phyloP scores from a whole-genome alignment of 1,140 invertebrate species.

The Phthorimaea operculella region DNA sequence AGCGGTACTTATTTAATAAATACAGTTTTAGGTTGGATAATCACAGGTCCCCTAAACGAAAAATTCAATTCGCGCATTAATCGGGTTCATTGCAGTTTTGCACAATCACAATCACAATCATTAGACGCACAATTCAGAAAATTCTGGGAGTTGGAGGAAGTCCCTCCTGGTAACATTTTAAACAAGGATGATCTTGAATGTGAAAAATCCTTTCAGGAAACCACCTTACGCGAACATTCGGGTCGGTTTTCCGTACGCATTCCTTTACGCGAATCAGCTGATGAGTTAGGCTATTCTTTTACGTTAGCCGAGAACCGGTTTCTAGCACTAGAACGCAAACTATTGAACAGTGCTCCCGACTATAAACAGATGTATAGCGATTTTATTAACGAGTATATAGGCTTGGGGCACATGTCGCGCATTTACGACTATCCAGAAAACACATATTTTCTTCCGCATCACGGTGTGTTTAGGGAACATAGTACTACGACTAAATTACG shows the following conservation, averaged over 20 bases:
- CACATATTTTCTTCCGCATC: neutral
- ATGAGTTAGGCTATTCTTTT: neutral
- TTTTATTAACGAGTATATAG: conserved; percentile 2
- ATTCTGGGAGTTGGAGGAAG: conserved; percentile 6
- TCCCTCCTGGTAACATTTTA: neutral
- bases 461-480: too few relatives aligned
- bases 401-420: conserved; percentile 7
- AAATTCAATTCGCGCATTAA: neutral
- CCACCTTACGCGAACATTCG: conserved; percentile 15
- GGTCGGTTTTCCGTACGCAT: conserved; percentile 25
- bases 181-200: conserved; percentile 21
- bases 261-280: conserved; percentile 5
- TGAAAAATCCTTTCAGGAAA: conserved; percentile 25
- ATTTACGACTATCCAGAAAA: neutral
- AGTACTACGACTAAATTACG: too few relatives aligned
- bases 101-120: neutral
- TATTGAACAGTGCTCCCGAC: neutral
- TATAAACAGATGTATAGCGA: conserved; percentile 6
- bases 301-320: neutral
- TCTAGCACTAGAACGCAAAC: neutral
- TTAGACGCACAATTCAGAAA: neutral
- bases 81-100: neutral
- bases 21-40: conserved; percentile 8
- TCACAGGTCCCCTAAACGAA: conserved; percentile 6
- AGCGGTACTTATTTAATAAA: conserved; percentile 3